A percentile compares a stretch with the other conserved stretches of the same genome.
These are phyloP conservation scores for Herpailurus yagouaroundi DNA, from an alignment of 2,113 vertebrate genomes.

Conservation along the genomic window DNA sequence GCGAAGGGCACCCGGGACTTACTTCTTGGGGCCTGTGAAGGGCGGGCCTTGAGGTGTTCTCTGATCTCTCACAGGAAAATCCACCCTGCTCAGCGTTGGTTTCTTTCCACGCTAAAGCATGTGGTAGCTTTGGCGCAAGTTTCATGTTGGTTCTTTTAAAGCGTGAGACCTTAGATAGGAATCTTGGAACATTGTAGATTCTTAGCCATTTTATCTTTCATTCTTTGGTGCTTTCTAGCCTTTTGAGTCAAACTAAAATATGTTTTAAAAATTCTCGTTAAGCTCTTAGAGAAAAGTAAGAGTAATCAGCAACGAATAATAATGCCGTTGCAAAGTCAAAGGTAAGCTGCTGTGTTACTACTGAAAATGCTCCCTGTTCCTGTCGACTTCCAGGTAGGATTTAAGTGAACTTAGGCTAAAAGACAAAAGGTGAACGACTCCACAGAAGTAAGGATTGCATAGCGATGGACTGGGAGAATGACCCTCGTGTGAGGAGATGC, in stretches of 20 bases:
- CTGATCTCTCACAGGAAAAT: not conserved
- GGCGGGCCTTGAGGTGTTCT: not conserved
- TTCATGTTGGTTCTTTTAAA: not conserved
- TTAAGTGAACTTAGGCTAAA: conserved; percentile 7
- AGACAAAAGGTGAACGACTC: not conserved
- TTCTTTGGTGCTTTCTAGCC: not conserved
- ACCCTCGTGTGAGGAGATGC: not conserved
- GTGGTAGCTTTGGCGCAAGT: not conserved
- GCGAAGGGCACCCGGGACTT: not conserved
- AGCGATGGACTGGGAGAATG: not conserved
- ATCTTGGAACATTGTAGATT: not conserved
- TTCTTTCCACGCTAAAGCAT: conserved; percentile 16
- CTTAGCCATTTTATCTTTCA: not conserved
- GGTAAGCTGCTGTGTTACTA: not conserved
- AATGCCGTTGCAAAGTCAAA: not conserved
- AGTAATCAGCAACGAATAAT: not conserved
- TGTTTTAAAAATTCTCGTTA: not conserved
- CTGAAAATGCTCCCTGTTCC: not conserved
- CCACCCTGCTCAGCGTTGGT: not conserved
- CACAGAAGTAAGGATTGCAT: not conserved
- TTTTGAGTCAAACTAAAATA: conserved; percentile 18
- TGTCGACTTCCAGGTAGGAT: not conserved
- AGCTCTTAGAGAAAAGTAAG: conserved; percentile 29
- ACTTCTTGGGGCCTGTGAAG: not conserved
- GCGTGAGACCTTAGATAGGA: not conserved